Percentiles rank a stretch among this genome's conserved stretches.
Conservation (phyloP, 2,797 vertebrate species). For the Mormyrops boulengeri region DNA sequence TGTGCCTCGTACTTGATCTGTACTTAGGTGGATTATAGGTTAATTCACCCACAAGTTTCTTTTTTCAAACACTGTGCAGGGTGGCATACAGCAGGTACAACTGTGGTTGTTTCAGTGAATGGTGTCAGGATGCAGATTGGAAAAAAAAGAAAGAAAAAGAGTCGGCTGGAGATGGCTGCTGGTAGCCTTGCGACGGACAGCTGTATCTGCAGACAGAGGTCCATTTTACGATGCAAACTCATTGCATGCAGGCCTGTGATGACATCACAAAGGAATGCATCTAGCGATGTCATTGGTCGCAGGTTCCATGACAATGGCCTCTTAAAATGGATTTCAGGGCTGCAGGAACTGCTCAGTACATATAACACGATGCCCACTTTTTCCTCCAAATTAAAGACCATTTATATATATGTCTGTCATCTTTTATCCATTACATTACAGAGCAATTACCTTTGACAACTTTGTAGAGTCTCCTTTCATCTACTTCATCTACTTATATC, state of each 20-base stretch:
- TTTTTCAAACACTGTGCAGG: constrained; percentile 3
- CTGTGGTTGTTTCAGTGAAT: constrained; percentile 29
- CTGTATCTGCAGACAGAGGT: constrained; percentile 41
- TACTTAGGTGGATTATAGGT: not conserved
- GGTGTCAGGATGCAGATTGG: constrained; percentile 18
- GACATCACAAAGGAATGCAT: constrained; percentile 64
- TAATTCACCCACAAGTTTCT: constrained; percentile 31
- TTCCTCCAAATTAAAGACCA: not conserved
- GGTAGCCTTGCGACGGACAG: constrained; percentile 27
- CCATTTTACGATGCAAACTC: constrained; percentile 44
- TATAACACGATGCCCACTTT: constrained; percentile 28
- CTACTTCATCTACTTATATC: not conserved
- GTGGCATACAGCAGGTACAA: constrained; percentile 30
- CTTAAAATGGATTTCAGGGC: constrained; percentile 46
- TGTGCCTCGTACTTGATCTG: constrained; percentile 34
- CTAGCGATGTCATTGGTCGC: constrained; percentile 59
- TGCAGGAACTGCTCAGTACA: constrained; percentile 38
- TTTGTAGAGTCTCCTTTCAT: not conserved
- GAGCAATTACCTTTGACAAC: not conserved
- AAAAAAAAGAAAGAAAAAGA: not conserved
- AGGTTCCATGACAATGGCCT: constrained; percentile 45
- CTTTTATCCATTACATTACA: constrained; percentile 33
- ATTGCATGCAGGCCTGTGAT: constrained; percentile 57
- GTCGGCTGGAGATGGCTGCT: constrained; percentile 22
- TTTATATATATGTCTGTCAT: not conserved